A percentile compares a stretch with the other conserved stretches of the same genome.
Conservation (phyloP, 2,888 invertebrate genomes). For the Nomada ruficornis region DNA sequence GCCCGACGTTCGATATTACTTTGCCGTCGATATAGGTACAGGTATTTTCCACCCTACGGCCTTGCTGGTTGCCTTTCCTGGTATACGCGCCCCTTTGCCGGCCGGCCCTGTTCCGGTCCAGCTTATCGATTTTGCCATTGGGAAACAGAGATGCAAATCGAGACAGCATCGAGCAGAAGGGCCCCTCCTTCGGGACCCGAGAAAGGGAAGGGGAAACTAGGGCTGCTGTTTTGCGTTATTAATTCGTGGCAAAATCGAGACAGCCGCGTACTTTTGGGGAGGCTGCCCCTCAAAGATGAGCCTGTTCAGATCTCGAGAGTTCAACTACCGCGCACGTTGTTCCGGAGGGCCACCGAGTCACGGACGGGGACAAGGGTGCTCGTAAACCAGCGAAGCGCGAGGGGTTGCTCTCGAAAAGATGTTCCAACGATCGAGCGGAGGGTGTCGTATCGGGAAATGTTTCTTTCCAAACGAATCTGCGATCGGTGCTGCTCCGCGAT, state of each 20-base stretch:
- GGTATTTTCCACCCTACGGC: not conserved
- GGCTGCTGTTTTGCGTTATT: constrained; percentile 75
- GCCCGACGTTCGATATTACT: not conserved
- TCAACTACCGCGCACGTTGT: constrained; percentile 3
- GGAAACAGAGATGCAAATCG: constrained; percentile 48
- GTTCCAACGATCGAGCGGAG: constrained; percentile 10
- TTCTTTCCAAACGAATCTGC: not conserved
- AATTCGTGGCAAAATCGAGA: constrained; percentile 70
- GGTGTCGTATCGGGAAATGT: not conserved
- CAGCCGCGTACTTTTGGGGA: constrained; percentile 67
- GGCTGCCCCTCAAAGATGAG: constrained; percentile 8
- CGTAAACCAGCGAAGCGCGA: constrained; percentile 21
- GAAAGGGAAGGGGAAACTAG: constrained; percentile 44
- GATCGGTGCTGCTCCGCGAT: not conserved
- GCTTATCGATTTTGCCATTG: constrained; percentile 80
- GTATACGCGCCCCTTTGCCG: constrained; percentile 58
- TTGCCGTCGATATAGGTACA: not conserved
- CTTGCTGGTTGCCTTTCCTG: constrained; percentile 35
- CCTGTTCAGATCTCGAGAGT: not conserved
- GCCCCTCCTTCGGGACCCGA: constrained; percentile 18
- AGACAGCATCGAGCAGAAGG: not conserved
- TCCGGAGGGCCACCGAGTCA: not conserved
- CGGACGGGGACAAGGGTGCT: constrained; percentile 25
- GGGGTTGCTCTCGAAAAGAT: constrained; percentile 6
- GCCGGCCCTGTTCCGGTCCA: constrained; percentile 78